phyloP scores from a whole-genome alignment of 1,140 invertebrate genomes.

The Drosophila murphyi region DNA sequence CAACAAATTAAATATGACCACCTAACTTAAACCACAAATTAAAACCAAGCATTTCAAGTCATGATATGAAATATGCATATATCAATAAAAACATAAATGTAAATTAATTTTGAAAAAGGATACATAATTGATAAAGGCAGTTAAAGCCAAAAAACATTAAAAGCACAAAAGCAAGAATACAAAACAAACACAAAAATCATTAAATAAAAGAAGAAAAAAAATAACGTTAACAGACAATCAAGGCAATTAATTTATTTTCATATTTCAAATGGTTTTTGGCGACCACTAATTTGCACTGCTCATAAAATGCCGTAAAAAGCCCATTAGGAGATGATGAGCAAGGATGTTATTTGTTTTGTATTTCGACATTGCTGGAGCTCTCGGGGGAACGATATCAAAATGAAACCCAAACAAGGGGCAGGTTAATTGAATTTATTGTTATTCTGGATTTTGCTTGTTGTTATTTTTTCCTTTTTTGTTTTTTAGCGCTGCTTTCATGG shows the following conservation, averaged over 20 bases:
- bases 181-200: constrained; percentile 3
- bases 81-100: not conserved
- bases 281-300: constrained; percentile 24
- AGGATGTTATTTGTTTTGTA: constrained; percentile 16
- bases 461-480: constrained; percentile 6
- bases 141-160: not conserved
- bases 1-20: too few species aligned
- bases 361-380: not conserved
- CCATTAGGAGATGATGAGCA: constrained; percentile 33
- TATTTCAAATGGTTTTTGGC: constrained; percentile 25
- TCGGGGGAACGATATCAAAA: constrained; percentile 29
- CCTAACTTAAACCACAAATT: too few species aligned
- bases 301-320: constrained; percentile 39
- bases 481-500: constrained; percentile 1
- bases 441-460: constrained; percentile 15
- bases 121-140: constrained; percentile 3
- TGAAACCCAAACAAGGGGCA: constrained; percentile 45
- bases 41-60: too few species aligned
- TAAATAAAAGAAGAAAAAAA: not conserved
- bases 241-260: constrained; percentile 40
- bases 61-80: not conserved
- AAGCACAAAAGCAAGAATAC: not conserved
- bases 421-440: constrained; percentile 60
- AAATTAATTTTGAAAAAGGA: not conserved
- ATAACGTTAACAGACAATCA: constrained; percentile 29